Conservation (phyloP, 2,113 vertebrate genomes). For the Tychaedon coryphoeus region DNA sequence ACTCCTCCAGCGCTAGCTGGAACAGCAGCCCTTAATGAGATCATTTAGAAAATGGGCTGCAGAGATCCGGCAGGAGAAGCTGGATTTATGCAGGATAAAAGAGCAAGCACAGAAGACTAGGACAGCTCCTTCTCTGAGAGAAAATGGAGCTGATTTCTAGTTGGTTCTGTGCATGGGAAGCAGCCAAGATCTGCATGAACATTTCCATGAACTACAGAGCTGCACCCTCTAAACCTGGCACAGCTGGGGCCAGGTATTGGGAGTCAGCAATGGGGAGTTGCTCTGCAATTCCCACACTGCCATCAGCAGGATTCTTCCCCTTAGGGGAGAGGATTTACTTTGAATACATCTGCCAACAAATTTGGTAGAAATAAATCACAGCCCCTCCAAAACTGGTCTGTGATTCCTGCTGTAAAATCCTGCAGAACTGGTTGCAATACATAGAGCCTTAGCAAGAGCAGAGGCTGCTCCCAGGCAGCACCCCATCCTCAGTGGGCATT, state of each 20-base stretch:
- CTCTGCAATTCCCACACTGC: not conserved
- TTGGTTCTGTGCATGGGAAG: not conserved
- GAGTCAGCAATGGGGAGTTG: not conserved
- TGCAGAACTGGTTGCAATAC: not conserved
- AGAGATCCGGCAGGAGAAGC: constrained; percentile 3
- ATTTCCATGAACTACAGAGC: not conserved
- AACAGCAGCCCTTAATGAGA: constrained; percentile 28
- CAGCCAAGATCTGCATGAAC: not conserved
- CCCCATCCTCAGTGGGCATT: not conserved
- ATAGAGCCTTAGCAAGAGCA: not conserved
- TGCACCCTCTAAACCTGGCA: not conserved
- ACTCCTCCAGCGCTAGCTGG: not conserved
- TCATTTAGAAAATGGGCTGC: constrained; percentile 30
- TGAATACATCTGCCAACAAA: not conserved
- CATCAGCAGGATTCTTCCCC: not conserved
- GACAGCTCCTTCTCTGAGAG: not conserved
- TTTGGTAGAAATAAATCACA: not conserved
- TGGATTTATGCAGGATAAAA: not conserved
- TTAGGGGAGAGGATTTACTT: not conserved
- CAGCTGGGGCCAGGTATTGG: not conserved
- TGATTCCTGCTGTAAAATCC: not conserved
- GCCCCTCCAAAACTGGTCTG: not conserved
- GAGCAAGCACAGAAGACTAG: not conserved
- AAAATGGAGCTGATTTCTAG: not conserved
- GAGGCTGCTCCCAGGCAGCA: not conserved